These are phyloP conservation scores for Anolis carolinensis DNA, from an alignment of 2,113 vertebrate species.

Conservation along the genomic window DNA sequence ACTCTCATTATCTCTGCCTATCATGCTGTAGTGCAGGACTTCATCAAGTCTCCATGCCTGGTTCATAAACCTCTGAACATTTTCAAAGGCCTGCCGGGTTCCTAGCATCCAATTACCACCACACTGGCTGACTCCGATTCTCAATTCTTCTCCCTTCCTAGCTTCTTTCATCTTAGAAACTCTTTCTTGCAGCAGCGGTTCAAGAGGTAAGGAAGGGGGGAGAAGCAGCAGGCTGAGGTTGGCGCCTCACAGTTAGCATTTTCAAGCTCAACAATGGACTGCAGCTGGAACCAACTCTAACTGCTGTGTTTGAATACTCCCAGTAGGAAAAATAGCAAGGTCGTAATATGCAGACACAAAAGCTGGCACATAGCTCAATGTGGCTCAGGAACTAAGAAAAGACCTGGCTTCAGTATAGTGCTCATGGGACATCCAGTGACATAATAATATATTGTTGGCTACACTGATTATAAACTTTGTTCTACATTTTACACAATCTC, in stretches of 20 bases:
- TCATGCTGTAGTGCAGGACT: slow-evolving; percentile 65
- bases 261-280: accelerated
- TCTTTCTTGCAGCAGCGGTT: slow-evolving; percentile 42
- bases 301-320: not conserved
- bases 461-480: not conserved
- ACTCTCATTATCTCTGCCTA: slow-evolving; percentile 78
- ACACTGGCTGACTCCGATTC: slow-evolving; percentile 76
- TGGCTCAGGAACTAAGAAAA: not conserved
- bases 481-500: not conserved
- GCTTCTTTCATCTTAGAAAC: slow-evolving; percentile 72
- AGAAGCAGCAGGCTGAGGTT: slow-evolving; percentile 36
- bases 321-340: not conserved
- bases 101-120: slow-evolving; percentile 82
- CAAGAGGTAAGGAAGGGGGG: slow-evolving; percentile 1
- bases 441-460: not conserved
- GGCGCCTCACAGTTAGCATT: not conserved
- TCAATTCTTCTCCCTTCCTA: slow-evolving; percentile 69
- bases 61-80: slow-evolving; percentile 78
- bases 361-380: not conserved
- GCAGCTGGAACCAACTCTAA: not conserved
- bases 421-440: not conserved
- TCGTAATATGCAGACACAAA: not conserved
- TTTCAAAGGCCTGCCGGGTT: slow-evolving; percentile 80
- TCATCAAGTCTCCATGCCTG: slow-evolving; percentile 73
- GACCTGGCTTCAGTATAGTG: not conserved